These are phyloP conservation scores for Orchestia grillus DNA, from an alignment of 1,140 invertebrate genomes.

Conservation along the genomic window DNA sequence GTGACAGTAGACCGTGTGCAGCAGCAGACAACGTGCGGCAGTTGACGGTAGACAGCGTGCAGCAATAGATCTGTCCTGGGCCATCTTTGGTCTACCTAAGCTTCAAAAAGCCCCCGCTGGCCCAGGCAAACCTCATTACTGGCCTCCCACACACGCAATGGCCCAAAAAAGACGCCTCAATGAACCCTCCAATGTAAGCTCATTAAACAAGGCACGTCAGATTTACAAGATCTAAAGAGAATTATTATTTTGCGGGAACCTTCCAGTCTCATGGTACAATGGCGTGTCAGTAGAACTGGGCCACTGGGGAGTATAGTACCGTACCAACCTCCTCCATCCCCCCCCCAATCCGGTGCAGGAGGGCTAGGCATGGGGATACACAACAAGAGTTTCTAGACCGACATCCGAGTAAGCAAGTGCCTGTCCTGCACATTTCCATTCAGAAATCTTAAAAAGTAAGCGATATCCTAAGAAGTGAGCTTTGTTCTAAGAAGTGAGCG, in stretches of 20 bases:
- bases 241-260: not conserved
- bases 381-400: too few relatives aligned
- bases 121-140: not conserved
- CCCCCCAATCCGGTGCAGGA: too few relatives aligned
- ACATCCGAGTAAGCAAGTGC: too few relatives aligned
- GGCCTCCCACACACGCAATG: not conserved
- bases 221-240: slow-evolving; percentile 2
- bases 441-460: too few relatives aligned
- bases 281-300: not conserved
- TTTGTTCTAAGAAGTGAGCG: too few relatives aligned
- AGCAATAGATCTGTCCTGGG: too few relatives aligned
- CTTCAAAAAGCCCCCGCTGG: not conserved
- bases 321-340: too few relatives aligned
- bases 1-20: not conserved
- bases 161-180: not conserved
- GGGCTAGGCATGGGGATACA: too few relatives aligned
- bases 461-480: too few relatives aligned
- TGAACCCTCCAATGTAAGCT: not conserved
- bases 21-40: not conserved
- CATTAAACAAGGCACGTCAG: not conserved
- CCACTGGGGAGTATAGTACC: not conserved
- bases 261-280: not conserved
- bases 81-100: not conserved
- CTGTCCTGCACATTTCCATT: too few relatives aligned
- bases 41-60: too few relatives aligned